phyloP scores from a whole-genome alignment of 2,888 invertebrate species.

The Ganaspis brasiliensis region DNA sequence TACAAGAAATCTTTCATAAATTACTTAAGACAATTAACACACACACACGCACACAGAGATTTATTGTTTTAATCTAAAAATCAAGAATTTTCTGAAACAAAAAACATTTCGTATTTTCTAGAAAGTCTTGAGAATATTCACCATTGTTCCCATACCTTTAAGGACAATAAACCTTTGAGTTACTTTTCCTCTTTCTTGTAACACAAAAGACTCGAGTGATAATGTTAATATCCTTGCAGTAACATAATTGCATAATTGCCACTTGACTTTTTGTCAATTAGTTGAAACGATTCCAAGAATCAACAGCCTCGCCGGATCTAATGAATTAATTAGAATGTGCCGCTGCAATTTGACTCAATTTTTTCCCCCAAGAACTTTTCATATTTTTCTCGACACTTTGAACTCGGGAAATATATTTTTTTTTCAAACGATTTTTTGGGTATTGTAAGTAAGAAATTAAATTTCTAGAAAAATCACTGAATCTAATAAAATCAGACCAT shows the following conservation, averaged over 20 bases:
- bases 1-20: too few species aligned
- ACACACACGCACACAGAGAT: too few species aligned
- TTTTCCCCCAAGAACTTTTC: constrained; percentile 46
- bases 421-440: neutral
- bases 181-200: neutral
- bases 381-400: constrained; percentile 12
- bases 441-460: too few species aligned
- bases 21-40: too few species aligned
- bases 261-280: constrained; percentile 64
- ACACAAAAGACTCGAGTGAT: constrained; percentile 45
- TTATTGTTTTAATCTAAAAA: neutral
- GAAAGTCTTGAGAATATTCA: neutral
- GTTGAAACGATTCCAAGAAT: constrained; percentile 65
- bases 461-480: too few species aligned
- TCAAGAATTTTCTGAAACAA: neutral
- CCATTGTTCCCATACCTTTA: neutral
- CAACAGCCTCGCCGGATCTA: constrained; percentile 58
- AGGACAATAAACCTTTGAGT: constrained; percentile 11
- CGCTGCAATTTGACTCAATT: constrained; percentile 60
- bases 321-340: constrained; percentile 67
- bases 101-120: neutral
- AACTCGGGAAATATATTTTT: neutral
- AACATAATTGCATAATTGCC: constrained; percentile 70
- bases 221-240: constrained; percentile 66
- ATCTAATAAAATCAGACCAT: too few species aligned